phyloP scores from a whole-genome alignment of 2,888 invertebrate species.

The Melipona bicolor region DNA sequence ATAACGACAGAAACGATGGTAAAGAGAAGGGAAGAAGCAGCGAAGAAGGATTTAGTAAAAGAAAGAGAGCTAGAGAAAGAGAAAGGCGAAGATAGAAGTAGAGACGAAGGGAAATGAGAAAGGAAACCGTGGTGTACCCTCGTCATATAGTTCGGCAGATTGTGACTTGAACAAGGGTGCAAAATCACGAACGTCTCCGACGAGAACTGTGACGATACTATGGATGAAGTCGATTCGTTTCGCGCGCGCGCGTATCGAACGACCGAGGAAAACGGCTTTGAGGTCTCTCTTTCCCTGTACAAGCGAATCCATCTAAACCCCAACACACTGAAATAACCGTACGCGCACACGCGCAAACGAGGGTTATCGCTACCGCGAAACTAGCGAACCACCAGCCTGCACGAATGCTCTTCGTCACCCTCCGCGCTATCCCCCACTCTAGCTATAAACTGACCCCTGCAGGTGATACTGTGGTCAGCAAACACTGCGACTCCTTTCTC shows the following conservation, averaged over 20 bases:
- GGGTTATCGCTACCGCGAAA: slow-evolving; percentile 55
- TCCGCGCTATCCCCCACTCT: slow-evolving; percentile 36
- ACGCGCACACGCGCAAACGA: slow-evolving; percentile 38
- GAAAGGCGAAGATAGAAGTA: slow-evolving; percentile 24
- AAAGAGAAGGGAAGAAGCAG: not conserved
- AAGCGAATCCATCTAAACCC: slow-evolving; percentile 42
- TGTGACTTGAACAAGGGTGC: slow-evolving; percentile 62
- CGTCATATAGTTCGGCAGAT: slow-evolving; percentile 67
- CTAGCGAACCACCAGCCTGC: slow-evolving; percentile 49
- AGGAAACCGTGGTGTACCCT: slow-evolving; percentile 65
- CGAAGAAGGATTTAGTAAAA: slow-evolving; percentile 5
- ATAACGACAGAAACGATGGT: not conserved
- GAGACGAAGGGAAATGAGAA: slow-evolving; percentile 43
- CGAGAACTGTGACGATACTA: slow-evolving; percentile 83
- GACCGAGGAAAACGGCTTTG: slow-evolving; percentile 54
- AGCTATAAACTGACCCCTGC: slow-evolving; percentile 35
- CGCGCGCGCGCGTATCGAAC: slow-evolving; percentile 72
- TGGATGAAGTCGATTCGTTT: slow-evolving; percentile 73
- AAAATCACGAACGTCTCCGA: slow-evolving; percentile 82
- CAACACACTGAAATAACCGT: slow-evolving; percentile 29
- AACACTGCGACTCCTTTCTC: slow-evolving; percentile 8
- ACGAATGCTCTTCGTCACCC: slow-evolving; percentile 43
- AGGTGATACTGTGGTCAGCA: slow-evolving; percentile 40
- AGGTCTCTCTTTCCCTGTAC: slow-evolving; percentile 37
- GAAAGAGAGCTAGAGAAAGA: slow-evolving; percentile 4